A percentile compares a stretch with the other conserved stretches of the same genome.
Conservation (phyloP, 2,113 vertebrate species). For the Chamaetylas fuelleborni region DNA sequence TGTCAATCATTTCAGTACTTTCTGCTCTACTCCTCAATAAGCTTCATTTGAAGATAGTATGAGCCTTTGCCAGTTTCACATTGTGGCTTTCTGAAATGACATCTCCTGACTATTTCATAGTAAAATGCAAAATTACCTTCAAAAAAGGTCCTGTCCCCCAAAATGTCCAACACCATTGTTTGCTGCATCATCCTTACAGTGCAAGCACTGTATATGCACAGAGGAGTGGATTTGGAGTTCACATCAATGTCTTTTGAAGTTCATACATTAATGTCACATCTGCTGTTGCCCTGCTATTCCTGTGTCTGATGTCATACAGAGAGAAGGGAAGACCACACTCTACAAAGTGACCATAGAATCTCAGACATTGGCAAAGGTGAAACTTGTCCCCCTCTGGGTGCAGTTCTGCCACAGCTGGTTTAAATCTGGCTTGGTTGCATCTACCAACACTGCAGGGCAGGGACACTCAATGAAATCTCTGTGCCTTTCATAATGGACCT, state of each 20-base stretch:
- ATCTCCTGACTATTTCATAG: not conserved
- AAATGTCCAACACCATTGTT: not conserved
- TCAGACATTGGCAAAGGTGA: not conserved
- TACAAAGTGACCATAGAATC: not conserved
- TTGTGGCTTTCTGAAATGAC: not conserved
- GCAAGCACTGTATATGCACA: not conserved
- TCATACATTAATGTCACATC: accelerated
- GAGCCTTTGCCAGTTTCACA: not conserved
- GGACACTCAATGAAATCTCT: not conserved
- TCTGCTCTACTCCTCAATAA: not conserved
- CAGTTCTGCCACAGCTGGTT: not conserved
- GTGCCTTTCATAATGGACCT: not conserved
- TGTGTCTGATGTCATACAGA: not conserved
- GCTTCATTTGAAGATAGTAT: not conserved
- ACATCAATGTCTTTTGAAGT: not conserved
- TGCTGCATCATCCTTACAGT: not conserved
- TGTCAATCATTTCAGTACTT: not conserved
- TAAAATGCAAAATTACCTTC: not conserved
- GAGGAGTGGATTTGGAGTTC: not conserved
- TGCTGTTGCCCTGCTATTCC: not conserved
- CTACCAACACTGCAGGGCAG: not conserved
- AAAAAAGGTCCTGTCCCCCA: not conserved
- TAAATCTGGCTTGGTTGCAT: not conserved
- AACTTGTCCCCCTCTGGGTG: not conserved
- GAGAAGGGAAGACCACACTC: not conserved